Conservation (phyloP, 2,888 invertebrate genomes). For the Epinotia nisella region DNA sequence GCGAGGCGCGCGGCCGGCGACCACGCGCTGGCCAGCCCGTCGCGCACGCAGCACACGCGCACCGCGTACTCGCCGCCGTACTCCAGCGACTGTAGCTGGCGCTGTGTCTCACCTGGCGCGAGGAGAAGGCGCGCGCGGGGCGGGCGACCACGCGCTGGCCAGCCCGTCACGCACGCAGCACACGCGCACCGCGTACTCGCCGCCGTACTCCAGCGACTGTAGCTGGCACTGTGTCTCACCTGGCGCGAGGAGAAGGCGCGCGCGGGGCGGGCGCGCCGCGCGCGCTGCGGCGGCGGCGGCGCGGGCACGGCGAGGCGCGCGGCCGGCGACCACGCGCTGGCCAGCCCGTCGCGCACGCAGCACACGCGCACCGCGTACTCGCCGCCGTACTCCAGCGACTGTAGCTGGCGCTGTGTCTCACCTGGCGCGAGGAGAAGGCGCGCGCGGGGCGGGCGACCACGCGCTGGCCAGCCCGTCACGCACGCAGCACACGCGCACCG, state of each 20-base stretch:
- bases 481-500: no score
- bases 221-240: background rate
- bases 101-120: no score
- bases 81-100: conserved; percentile 86
- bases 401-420: conserved; percentile 59
- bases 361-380: conserved; percentile 92
- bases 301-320: conserved; percentile 81
- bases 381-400: conserved; percentile 89
- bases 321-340: conserved; percentile 89
- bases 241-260: conserved; percentile 65
- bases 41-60: conserved; percentile 91
- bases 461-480: no score
- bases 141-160: no score
- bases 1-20: conserved; percentile 73
- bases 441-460: no score
- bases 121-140: no score
- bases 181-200: no score
- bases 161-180: no score
- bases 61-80: conserved; percentile 90
- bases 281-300: conserved; percentile 80
- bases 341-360: conserved; percentile 88
- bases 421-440: no score
- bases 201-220: no score
- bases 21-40: conserved; percentile 88
- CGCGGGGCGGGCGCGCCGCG: conserved; percentile 85